Evolutionary conservation across 2,797 vertebrate species (phyloP).

Genomic region (Streptopelia turtur): DNA sequence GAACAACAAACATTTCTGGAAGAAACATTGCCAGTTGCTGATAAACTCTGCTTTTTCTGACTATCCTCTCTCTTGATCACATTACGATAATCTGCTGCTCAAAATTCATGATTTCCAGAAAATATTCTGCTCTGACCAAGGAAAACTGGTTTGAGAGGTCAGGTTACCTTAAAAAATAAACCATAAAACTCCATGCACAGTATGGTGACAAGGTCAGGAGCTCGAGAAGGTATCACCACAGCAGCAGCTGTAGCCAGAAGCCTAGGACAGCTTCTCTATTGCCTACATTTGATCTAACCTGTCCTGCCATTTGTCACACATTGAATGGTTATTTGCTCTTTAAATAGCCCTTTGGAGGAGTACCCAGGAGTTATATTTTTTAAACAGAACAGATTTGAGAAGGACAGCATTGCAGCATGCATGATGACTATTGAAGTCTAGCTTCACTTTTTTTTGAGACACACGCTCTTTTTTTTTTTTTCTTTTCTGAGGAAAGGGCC

Average conservation of each 20-base stretch:
- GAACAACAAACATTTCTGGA: neutral
- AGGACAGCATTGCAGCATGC: neutral
- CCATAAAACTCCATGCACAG: neutral
- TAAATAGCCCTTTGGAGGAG: neutral
- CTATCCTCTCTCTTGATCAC: neutral
- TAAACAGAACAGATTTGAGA: neutral
- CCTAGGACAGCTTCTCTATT: neutral
- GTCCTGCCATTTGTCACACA: neutral
- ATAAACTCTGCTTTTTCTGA: neutral
- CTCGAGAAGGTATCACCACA: neutral
- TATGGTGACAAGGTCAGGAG: neutral
- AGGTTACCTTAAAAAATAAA: neutral
- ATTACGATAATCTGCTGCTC: neutral
- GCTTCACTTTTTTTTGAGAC: neutral
- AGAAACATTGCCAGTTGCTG: neutral
- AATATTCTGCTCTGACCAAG: neutral
- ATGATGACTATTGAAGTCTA: neutral
- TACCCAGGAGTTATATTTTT: neutral
- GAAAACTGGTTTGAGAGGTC: neutral
- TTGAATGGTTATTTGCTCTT: neutral
- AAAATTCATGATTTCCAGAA: neutral
- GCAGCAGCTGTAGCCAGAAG: neutral
- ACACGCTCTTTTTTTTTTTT: neutral
- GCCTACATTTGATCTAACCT: neutral
- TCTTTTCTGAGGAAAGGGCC: neutral